Conservation (phyloP, 2,888 invertebrate species). For the Enchytraeus crypticus region DNA sequence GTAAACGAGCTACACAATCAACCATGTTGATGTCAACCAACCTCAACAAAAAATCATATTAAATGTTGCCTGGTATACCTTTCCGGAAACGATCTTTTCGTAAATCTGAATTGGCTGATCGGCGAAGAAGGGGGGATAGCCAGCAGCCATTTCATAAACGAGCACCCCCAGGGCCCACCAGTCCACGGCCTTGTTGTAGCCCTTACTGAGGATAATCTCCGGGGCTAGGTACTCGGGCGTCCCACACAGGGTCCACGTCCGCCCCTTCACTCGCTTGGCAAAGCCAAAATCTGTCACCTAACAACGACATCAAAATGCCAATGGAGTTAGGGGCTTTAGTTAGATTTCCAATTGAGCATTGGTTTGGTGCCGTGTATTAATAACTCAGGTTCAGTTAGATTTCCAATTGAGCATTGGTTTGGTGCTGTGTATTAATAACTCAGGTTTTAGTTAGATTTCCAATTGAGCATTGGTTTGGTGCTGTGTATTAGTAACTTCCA, state of each 20-base stretch:
- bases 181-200: conserved; percentile 96
- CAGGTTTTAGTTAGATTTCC: too few species aligned
- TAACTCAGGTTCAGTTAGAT: too few species aligned
- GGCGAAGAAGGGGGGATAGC: conserved; percentile 99
- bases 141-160: conserved; percentile 54
- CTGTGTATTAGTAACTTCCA: too few species aligned
- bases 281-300: conserved; percentile 99
- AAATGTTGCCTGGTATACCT: conserved; percentile 54
- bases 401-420: too few species aligned
- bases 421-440: too few species aligned
- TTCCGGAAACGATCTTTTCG: conserved; percentile 98
- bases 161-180: conserved; percentile 84
- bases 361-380: too few species aligned
- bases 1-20: too few species aligned
- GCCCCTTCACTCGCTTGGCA: conserved; percentile 96
- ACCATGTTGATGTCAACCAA: too few species aligned
- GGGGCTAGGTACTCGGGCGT: conserved; percentile 77
- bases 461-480: too few species aligned
- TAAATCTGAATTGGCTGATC: conserved; percentile 99
- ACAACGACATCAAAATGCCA: conserved; percentile 3
- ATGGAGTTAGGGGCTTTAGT: too few species aligned
- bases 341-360: too few species aligned
- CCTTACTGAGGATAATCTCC: conserved; percentile 56
- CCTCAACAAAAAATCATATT: too few species aligned
- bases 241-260: conserved; percentile 99